Conservation (phyloP, 2,113 vertebrate species). For the Pomatorhinus ruficollis region DNA sequence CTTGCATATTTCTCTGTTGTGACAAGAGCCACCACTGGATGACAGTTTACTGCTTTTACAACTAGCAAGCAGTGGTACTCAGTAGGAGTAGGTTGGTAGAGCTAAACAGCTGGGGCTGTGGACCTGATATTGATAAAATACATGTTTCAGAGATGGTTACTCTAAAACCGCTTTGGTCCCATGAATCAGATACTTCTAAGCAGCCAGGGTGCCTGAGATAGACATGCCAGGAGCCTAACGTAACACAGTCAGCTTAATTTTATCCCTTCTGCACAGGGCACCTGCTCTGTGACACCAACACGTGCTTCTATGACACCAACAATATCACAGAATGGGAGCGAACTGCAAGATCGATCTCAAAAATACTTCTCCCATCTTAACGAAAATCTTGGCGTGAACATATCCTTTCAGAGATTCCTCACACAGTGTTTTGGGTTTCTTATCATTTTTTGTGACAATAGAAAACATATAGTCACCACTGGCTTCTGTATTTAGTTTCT, state of each 20-base stretch:
- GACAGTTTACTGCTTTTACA: not conserved
- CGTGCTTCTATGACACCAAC: accelerated
- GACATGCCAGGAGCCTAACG: not conserved
- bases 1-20: not conserved
- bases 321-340: not conserved
- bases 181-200: not conserved
- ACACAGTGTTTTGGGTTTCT: not conserved
- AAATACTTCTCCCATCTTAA: not conserved
- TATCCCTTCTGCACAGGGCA: accelerated
- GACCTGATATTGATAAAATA: not conserved
- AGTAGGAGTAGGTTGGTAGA: not conserved
- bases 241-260: not conserved
- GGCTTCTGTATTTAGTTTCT: not conserved
- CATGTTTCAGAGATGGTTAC: not conserved
- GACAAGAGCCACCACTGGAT: not conserved
- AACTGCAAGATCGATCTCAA: not conserved
- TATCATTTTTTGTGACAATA: not conserved
- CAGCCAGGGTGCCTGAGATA: not conserved
- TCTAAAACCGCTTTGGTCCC: not conserved
- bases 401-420: not conserved
- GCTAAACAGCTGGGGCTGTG: not conserved
- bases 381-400: not conserved
- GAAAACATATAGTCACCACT: not conserved
- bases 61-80: not conserved
- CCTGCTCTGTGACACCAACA: accelerated